These are phyloP conservation scores for Bembecia ichneumoniformis DNA, from an alignment of 2,888 invertebrate species.

Conservation along the genomic window DNA sequence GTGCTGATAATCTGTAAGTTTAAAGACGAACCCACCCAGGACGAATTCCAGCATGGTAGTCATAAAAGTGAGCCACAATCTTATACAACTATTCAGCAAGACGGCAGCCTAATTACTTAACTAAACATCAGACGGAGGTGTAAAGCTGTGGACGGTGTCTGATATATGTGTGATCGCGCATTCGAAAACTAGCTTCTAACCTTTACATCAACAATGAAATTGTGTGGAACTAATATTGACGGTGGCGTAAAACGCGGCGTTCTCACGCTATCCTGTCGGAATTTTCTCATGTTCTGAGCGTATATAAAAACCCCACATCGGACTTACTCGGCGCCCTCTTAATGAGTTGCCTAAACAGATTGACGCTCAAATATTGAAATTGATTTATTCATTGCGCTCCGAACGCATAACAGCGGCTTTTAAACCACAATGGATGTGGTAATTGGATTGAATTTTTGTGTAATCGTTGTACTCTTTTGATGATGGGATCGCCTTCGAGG, in stretches of 20 bases:
- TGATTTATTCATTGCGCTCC: constrained; percentile 49
- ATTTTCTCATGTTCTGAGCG: constrained; percentile 48
- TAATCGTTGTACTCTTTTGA: constrained; percentile 50
- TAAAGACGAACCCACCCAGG: constrained; percentile 49
- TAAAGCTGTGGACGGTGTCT: constrained; percentile 47
- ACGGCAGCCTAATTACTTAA: constrained; percentile 67
- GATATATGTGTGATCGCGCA: constrained; percentile 40
- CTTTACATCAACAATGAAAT: constrained; percentile 49
- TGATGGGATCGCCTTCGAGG: constrained; percentile 13
- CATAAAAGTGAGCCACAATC: constrained; percentile 66
- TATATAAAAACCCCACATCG: constrained; percentile 32
- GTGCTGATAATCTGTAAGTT: too few species aligned
- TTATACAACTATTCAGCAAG: constrained; percentile 67
- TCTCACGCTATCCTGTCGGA: constrained; percentile 64
- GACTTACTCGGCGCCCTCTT: constrained; percentile 48
- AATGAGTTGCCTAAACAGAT: constrained; percentile 54
- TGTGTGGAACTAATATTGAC: constrained; percentile 55
- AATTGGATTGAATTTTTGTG: constrained; percentile 62
- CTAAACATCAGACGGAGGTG: constrained; percentile 62
- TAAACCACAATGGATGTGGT: constrained; percentile 59
- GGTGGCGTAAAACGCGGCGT: constrained; percentile 40
- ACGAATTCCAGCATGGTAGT: constrained; percentile 46
- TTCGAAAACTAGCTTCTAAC: constrained; percentile 43
- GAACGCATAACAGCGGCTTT: constrained; percentile 57
- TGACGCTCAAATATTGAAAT: constrained; percentile 57